These are phyloP conservation scores for Sabellastarte sp. DNA, from an alignment of 2,888 invertebrate genomes.

Conservation along the genomic window DNA sequence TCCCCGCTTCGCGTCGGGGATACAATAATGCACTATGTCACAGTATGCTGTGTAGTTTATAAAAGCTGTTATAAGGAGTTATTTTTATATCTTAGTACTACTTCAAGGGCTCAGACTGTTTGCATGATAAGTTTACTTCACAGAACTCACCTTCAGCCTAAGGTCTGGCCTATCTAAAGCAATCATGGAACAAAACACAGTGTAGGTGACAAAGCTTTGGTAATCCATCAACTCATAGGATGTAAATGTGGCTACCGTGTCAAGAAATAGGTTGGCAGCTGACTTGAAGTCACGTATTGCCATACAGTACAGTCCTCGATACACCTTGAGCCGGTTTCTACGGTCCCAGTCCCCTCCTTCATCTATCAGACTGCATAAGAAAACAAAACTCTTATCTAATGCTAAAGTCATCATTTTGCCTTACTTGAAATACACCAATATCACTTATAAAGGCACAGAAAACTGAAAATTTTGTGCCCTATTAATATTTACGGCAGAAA, in stretches of 20 bases:
- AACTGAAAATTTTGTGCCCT: no score
- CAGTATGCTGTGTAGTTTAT: no score
- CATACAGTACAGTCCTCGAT: slow-evolving; percentile 86
- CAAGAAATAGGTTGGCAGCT: slow-evolving; percentile 91
- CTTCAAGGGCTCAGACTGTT: no score
- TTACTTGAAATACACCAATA: no score
- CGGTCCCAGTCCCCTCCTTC: slow-evolving; percentile 99
- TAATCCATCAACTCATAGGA: slow-evolving; percentile 99
- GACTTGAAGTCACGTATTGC: slow-evolving; percentile 93
- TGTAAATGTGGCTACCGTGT: slow-evolving; percentile 98
- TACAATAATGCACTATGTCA: no score
- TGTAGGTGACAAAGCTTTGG: slow-evolving; percentile 78
- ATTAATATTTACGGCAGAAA: no score
- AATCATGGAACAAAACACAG: slow-evolving; percentile 80
- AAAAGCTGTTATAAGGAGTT: no score
- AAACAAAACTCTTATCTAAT: neutral
- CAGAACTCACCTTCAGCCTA: slow-evolving; percentile 73
- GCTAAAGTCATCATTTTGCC: no score
- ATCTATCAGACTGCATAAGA: slow-evolving; percentile 69
- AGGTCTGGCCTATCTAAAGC: slow-evolving; percentile 78
- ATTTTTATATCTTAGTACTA: no score
- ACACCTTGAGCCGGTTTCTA: slow-evolving; percentile 91
- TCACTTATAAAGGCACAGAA: no score
- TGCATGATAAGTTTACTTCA: no score
- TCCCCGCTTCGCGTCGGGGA: no score